phyloP scores from a whole-genome alignment of 2,888 invertebrate genomes.

The Patella caerulea region DNA sequence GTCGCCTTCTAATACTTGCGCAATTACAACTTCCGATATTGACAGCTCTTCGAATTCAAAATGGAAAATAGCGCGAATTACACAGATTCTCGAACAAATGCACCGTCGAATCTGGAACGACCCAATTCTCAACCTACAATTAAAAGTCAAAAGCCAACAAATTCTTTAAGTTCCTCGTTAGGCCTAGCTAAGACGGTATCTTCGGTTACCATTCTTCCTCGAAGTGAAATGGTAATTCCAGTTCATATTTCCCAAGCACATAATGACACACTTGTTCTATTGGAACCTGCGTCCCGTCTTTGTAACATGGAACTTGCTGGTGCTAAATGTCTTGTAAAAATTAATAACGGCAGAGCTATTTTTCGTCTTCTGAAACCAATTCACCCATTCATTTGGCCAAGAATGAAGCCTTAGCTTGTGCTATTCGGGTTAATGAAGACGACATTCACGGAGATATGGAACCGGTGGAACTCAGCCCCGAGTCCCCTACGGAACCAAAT shows the following conservation, averaged over 20 bases:
- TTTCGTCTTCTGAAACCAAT: constrained; percentile 26
- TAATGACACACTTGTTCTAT: not conserved
- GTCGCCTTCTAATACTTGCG: too few species aligned
- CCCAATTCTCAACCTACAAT: not conserved
- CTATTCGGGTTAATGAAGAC: not conserved
- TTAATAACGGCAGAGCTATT: not conserved
- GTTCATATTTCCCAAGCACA: not conserved
- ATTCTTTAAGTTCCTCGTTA: not conserved
- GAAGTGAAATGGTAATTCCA: not conserved
- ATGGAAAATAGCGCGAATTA: too few species aligned
- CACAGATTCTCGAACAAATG: too few species aligned
- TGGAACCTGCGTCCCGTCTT: not conserved
- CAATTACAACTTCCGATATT: too few species aligned
- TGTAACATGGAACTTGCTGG: not conserved
- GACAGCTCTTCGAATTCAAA: too few species aligned
- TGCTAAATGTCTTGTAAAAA: not conserved
- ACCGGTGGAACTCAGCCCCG: too few species aligned
- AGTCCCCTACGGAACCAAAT: not conserved
- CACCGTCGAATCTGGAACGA: too few species aligned
- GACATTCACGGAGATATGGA: too few species aligned
- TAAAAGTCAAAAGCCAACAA: not conserved
- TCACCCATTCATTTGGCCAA: constrained; percentile 22
- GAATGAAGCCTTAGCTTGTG: constrained; percentile 29
- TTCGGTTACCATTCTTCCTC: not conserved
- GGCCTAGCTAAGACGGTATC: not conserved